Percentiles rank a stretch among this genome's conserved stretches.
Evolutionary conservation across 1,140 invertebrate genomes (phyloP).

Genomic region (Drosophila pseudoobscura): DNA sequence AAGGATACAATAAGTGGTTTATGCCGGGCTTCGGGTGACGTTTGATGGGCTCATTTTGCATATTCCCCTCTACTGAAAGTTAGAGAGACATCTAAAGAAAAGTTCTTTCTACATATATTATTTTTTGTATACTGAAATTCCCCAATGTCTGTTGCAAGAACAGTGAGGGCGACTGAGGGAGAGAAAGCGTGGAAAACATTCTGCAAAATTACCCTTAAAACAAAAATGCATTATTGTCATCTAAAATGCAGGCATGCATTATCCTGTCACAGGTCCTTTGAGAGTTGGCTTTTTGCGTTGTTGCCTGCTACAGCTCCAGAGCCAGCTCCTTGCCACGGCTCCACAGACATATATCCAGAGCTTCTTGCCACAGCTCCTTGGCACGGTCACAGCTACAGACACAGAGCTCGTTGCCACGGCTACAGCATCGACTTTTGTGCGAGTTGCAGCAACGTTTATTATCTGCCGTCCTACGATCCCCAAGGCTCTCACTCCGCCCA

Average conservation of each 20-base stretch:
- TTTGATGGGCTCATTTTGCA: slow-evolving; percentile 30
- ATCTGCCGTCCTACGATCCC: slow-evolving; percentile 26
- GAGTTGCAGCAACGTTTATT: slow-evolving; percentile 65
- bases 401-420: not conserved
- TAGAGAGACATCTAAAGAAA: slow-evolving; percentile 46
- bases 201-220: slow-evolving; percentile 82
- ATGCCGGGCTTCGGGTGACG: slow-evolving; percentile 14
- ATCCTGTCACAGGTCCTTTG: slow-evolving; percentile 83
- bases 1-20: slow-evolving; percentile 26
- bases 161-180: not conserved
- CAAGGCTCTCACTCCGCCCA: not conserved
- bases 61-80: slow-evolving; percentile 3
- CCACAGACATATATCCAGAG: not conserved
- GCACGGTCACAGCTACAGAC: too few species aligned
- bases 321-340: not conserved
- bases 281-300: slow-evolving; percentile 68
- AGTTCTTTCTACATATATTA: slow-evolving; percentile 49
- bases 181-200: slow-evolving; percentile 55
- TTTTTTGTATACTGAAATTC: slow-evolving; percentile 72
- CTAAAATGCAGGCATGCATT: slow-evolving; percentile 83
- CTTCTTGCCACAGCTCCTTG: slow-evolving; percentile 22
- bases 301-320: slow-evolving; percentile 23
- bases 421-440: slow-evolving; percentile 19
- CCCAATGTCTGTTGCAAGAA: slow-evolving; percentile 31
- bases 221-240: slow-evolving; percentile 83